A percentile compares a stretch with the other conserved stretches of the same genome.
Evolutionary conservation across 2,113 vertebrate species (phyloP).

Genomic region (Bambusicola thoracicus): DNA sequence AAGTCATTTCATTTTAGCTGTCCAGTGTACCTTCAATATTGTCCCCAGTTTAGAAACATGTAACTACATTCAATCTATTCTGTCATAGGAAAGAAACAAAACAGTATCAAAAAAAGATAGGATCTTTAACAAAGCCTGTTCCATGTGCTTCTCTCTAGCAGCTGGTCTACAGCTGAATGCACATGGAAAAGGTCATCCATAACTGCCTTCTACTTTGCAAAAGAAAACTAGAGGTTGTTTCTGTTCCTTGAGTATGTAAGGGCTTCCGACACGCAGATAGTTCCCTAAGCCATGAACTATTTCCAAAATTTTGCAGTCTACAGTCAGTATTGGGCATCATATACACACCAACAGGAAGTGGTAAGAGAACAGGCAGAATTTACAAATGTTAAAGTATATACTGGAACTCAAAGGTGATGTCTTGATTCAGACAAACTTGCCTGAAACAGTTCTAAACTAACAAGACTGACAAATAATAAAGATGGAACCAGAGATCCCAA

Average conservation of each 20-base stretch:
- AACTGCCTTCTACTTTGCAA: background rate
- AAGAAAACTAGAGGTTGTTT: background rate
- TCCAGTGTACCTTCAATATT: background rate
- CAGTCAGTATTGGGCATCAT: background rate
- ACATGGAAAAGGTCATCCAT: background rate
- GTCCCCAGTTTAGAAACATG: background rate
- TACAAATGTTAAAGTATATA: background rate
- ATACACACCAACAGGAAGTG: background rate
- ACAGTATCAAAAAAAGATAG: background rate
- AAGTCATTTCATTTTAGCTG: background rate
- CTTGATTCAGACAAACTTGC: background rate
- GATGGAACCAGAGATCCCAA: background rate
- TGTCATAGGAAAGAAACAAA: background rate
- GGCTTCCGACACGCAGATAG: background rate
- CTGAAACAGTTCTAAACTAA: background rate
- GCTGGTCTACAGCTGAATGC: background rate
- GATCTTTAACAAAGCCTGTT: background rate
- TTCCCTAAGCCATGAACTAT: background rate
- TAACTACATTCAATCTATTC: background rate
- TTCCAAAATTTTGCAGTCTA: background rate
- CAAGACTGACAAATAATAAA: accelerated
- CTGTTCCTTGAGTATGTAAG: background rate
- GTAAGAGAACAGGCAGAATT: background rate
- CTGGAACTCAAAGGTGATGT: background rate
- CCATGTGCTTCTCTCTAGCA: background rate